Evolutionary conservation across 2,888 invertebrate genomes (phyloP).

Genomic region (Uropetala carovei): DNA sequence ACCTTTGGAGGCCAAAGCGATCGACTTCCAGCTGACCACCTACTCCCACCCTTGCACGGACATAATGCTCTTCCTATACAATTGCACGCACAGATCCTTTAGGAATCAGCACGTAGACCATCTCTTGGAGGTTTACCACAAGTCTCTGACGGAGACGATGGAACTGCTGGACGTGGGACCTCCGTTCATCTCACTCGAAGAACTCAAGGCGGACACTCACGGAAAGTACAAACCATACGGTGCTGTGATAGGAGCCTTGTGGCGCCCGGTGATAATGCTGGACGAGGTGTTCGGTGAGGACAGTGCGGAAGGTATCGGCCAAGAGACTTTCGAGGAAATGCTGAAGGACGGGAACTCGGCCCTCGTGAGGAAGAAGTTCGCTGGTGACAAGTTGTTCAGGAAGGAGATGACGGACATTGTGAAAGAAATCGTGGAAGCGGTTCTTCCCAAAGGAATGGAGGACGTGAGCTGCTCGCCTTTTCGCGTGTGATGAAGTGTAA

Average conservation of each 20-base stretch:
- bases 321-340: neutral
- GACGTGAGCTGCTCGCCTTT: neutral
- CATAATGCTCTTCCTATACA: slow-evolving; percentile 11
- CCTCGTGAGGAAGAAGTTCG: neutral
- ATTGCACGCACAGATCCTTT: neutral
- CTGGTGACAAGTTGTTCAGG: neutral
- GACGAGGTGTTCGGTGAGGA: slow-evolving; percentile 20
- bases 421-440: slow-evolving; percentile 11
- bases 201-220: neutral
- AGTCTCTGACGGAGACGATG: neutral
- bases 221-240: neutral
- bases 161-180: neutral
- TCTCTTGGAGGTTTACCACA: neutral
- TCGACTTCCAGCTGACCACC: slow-evolving; percentile 3
- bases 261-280: slow-evolving; percentile 13
- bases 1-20: slow-evolving; percentile 16
- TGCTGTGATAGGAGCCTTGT: neutral
- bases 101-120: neutral
- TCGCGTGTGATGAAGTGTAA: neutral
- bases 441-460: neutral
- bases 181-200: neutral
- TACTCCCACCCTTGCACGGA: slow-evolving; percentile 32
- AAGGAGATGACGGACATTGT: neutral
- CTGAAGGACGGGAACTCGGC: neutral
- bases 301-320: neutral